A percentile compares a stretch with the other conserved stretches of the same genome.
Evolutionary conservation across 1,140 invertebrate genomes (phyloP).

Genomic region (Ceratina japonica): DNA sequence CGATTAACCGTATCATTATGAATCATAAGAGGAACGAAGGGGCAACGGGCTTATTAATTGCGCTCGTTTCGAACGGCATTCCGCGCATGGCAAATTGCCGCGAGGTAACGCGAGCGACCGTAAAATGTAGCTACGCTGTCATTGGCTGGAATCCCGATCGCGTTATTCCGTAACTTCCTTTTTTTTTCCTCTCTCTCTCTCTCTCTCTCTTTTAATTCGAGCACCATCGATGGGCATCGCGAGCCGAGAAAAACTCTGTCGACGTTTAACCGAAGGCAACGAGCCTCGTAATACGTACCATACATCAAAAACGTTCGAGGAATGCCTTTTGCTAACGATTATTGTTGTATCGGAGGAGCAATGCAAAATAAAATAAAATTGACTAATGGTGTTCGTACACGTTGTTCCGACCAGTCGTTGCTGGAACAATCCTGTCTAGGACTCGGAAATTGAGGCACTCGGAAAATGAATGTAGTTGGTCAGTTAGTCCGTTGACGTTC

Average conservation of each 20-base stretch:
- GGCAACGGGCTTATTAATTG: conserved; percentile 43
- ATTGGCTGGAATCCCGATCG: conserved; percentile 16
- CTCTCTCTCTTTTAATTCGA: background rate
- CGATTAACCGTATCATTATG: conserved; percentile 46
- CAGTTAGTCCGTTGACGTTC: too few species aligned
- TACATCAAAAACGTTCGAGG: conserved; percentile 3
- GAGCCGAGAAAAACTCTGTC: background rate
- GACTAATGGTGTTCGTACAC: too few species aligned
- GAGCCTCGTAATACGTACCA: background rate
- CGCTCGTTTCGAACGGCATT: conserved; percentile 20
- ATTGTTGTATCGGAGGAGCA: background rate
- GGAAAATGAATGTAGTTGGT: too few species aligned
- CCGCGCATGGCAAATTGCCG: conserved; percentile 38
- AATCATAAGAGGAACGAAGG: conserved; percentile 26
- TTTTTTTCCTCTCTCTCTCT: background rate
- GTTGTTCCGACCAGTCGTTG: too few species aligned
- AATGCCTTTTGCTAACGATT: conserved; percentile 6
- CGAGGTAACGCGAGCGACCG: conserved; percentile 33
- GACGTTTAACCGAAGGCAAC: conserved; percentile 11
- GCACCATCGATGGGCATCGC: background rate
- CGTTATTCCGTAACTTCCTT: background rate
- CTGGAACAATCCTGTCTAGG: too few species aligned
- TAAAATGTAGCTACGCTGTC: conserved; percentile 39
- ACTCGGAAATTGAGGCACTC: too few species aligned
- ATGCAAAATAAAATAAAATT: too few species aligned